These are phyloP conservation scores for Cygnus olor DNA, from an alignment of 2,797 vertebrate species.

Conservation along the genomic window DNA sequence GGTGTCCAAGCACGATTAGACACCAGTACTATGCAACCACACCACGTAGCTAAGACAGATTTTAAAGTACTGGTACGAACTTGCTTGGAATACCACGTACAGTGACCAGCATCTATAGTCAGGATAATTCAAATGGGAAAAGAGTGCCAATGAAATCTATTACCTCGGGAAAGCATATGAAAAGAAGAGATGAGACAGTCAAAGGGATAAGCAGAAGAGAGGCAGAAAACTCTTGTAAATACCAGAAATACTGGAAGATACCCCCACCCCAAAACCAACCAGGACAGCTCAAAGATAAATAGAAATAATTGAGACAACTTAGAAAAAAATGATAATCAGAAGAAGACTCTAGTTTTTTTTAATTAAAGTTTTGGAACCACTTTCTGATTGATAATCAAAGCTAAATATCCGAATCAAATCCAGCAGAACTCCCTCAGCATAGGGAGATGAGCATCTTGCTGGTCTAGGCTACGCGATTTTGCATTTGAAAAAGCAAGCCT, in stretches of 20 bases:
- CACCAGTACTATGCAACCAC: not conserved
- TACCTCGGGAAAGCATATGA: not conserved
- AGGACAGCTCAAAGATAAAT: not conserved
- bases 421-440: rapidly evolving
- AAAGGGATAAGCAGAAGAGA: not conserved
- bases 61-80: not conserved
- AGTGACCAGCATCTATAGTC: not conserved
- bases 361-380: not conserved
- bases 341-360: not conserved
- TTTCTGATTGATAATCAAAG: not conserved
- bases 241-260: not conserved
- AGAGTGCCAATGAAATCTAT: rapidly evolving
- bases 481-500: not conserved
- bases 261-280: not conserved
- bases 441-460: not conserved
- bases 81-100: not conserved
- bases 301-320: not conserved
- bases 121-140: not conserved
- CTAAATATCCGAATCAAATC: not conserved
- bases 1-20: not conserved
- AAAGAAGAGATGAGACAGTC: not conserved
- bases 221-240: not conserved
- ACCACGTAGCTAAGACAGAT: not conserved
- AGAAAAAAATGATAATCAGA: not conserved
- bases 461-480: not conserved